These are phyloP conservation scores for Cremastinae sp. DNA, from an alignment of 2,888 invertebrate genomes.

Conservation along the genomic window DNA sequence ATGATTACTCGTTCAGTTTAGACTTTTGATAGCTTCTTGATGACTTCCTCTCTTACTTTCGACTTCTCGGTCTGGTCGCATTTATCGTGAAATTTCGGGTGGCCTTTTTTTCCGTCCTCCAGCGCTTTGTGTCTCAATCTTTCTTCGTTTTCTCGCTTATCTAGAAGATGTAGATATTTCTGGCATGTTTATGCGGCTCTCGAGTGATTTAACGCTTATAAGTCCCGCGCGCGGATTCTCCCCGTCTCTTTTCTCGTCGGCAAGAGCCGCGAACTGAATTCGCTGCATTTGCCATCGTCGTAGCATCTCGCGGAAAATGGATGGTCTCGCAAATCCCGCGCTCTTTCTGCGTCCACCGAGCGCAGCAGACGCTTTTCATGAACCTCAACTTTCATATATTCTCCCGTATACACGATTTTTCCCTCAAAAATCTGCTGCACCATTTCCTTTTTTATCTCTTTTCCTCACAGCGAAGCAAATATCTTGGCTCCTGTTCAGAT, in stretches of 20 bases:
- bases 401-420: constrained; percentile 53
- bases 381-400: constrained; percentile 57
- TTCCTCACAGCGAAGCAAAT: constrained; percentile 36
- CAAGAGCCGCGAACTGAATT: constrained; percentile 36
- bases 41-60: too few species aligned
- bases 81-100: too few species aligned
- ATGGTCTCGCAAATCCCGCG: constrained; percentile 43
- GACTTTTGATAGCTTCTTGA: too few species aligned
- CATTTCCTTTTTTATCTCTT: constrained; percentile 9
- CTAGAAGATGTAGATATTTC: constrained; percentile 61
- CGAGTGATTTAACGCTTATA: constrained; percentile 64
- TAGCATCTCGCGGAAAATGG: constrained; percentile 54
- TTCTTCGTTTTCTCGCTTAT: constrained; percentile 47
- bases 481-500: constrained; percentile 59
- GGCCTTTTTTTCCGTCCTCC: neutral
- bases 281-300: constrained; percentile 56
- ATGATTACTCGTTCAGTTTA: too few species aligned
- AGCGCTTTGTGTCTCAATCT: constrained; percentile 21
- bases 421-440: constrained; percentile 16
- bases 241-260: too few species aligned
- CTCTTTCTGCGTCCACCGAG: constrained; percentile 14
- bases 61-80: too few species aligned
- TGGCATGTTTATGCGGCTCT: constrained; percentile 62
- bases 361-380: constrained; percentile 40
- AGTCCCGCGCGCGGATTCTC: constrained; percentile 35